A percentile compares a stretch with the other conserved stretches of the same genome.
Evolutionary conservation across 2,797 vertebrate genomes (phyloP).

Genomic region (Parauchenoglanis ngamensis): DNA sequence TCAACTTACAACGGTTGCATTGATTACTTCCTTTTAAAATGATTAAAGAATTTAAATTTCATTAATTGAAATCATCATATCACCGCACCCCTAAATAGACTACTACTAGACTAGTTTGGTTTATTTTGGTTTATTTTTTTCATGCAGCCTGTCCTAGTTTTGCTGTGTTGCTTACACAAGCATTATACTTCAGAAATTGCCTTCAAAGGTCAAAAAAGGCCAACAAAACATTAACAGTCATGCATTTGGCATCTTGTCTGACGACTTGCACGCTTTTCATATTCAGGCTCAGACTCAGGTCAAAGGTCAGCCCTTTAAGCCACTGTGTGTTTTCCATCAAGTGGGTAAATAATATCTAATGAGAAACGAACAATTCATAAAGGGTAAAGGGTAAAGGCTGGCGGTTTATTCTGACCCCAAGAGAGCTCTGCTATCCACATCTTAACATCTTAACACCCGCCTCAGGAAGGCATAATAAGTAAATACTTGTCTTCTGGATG

Average conservation of each 20-base stretch:
- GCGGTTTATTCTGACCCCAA: neutral
- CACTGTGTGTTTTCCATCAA: neutral
- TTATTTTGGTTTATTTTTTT: neutral
- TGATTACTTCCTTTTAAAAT: neutral
- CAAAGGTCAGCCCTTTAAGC: constrained; percentile 36
- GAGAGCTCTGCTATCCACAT: neutral
- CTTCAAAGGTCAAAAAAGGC: constrained; percentile 16
- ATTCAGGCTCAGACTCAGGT: constrained; percentile 12
- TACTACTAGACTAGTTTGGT: neutral
- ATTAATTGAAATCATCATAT: neutral
- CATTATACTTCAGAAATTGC: neutral
- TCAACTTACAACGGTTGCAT: neutral
- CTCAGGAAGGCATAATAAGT: neutral
- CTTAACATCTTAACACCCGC: neutral
- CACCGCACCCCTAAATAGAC: neutral
- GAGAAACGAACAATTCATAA: neutral
- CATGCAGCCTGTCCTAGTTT: neutral
- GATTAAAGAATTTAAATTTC: too few species aligned
- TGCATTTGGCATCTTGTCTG: neutral
- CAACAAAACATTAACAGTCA: neutral
- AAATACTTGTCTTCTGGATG: neutral
- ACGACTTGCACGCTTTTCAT: constrained; percentile 20
- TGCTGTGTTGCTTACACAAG: neutral
- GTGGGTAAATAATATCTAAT: neutral
- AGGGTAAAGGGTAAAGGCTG: neutral